Conservation (phyloP, 2,113 vertebrate species). For the Phainopepla nitens region DNA sequence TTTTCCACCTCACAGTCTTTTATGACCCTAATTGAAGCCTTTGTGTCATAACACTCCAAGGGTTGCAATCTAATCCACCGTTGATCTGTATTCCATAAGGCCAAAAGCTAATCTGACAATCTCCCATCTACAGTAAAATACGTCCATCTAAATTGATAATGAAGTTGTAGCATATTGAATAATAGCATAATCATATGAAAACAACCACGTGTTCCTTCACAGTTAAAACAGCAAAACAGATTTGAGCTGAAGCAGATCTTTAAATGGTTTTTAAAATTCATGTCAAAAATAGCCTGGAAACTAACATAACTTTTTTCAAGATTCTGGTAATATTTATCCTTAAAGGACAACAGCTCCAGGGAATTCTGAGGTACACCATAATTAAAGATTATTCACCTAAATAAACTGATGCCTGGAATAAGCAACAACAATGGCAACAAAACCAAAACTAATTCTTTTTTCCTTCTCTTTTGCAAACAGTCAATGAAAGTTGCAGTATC, state of each 20-base stretch:
- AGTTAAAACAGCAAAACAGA: neutral
- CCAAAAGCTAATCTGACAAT: neutral
- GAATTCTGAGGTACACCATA: neutral
- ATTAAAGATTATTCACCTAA: neutral
- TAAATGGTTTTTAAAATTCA: neutral
- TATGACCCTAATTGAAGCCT: neutral
- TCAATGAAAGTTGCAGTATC: neutral
- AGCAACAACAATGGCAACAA: neutral
- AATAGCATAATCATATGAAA: neutral
- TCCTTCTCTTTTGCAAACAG: neutral
- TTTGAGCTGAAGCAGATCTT: neutral
- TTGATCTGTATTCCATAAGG: neutral
- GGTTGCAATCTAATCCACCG: neutral
- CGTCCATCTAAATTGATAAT: neutral
- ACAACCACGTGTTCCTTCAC: neutral
- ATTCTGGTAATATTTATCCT: neutral
- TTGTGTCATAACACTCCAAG: neutral
- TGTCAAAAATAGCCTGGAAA: neutral
- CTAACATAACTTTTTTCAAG: neutral
- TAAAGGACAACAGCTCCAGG: accelerated
- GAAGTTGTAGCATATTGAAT: neutral
- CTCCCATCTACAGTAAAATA: neutral
- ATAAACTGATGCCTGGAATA: neutral
- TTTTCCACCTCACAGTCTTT: neutral
- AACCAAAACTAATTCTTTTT: neutral